Base-by-base conservation (phyloP, 2,888 invertebrate species). In the Beris chalybata region DNA sequence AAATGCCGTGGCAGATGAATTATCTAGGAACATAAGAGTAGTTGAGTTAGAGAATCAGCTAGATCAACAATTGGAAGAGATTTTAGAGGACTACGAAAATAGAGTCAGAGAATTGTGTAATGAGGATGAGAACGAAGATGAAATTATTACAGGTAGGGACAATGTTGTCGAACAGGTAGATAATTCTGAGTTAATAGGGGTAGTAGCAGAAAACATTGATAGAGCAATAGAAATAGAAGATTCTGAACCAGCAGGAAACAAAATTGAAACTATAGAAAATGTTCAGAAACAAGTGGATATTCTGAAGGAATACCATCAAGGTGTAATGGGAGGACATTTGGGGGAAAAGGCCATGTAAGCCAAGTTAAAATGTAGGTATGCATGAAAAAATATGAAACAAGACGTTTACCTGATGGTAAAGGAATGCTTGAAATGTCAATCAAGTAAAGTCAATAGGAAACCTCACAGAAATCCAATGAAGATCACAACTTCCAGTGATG, bases 301-400 rank as follows among this genome's bases (percentile, higher is more conserved):
- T 48, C 22, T 68, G 44, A 61, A 56, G 31, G 65, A 65, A 56
- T 59, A 48, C 50, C 68, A 68, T 65, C 43, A 59, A 55, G 67
- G 68, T 3, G 7, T 52, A 50, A 31, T 57, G 56, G 67, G 54
- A 53, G 64, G 65, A 2, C 68, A 68, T 65, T 52, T 63, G 31
- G 63, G 68, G 2, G 61, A 65, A 38, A 67, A 61, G 22, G 67
- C 67, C 12, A 61, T 64, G 31, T 67, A 65, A 65, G 58, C 53
- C 11, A 65, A 65, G 45, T 15, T 65, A 11, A 53, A 48, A 44
- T 5, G 32, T n/a, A 48, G 48, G 29, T 65, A 58, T 53, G 5
- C 32, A 4, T 58, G 65, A 38, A 67, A 64, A 53, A 47, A 58
- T 1, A 65, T 54, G 29, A 53, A 65, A 58, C 53, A 53, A 31